Conservation (phyloP, 2,797 vertebrate genomes). For the Natrix natrix region DNA sequence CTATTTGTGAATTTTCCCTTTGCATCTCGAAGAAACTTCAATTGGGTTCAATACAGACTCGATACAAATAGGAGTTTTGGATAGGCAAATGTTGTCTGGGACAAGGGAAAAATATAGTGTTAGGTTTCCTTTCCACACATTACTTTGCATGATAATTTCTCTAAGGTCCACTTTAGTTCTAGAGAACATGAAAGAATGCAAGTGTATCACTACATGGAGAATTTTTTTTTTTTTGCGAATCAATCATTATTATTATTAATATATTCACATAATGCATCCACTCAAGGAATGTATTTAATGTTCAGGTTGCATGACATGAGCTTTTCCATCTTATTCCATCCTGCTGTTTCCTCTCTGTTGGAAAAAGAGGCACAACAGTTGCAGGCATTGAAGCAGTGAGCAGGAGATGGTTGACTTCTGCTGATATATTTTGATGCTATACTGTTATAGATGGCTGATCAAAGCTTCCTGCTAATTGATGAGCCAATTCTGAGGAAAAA, state of each 20-base stretch:
- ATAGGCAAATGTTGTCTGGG: neutral
- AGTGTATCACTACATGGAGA: neutral
- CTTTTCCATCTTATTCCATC: neutral
- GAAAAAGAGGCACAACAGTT: neutral
- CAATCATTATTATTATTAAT: neutral
- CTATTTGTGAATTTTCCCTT: neutral
- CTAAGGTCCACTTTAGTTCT: neutral
- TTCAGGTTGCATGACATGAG: neutral
- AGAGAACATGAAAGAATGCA: neutral
- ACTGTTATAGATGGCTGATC: neutral
- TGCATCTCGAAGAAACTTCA: neutral
- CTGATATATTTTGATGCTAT: neutral
- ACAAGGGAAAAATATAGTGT: neutral
- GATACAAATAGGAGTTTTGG: neutral
- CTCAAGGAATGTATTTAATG: neutral
- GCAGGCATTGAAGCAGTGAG: neutral
- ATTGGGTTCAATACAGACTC: neutral
- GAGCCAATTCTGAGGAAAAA: neutral
- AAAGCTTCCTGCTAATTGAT: neutral
- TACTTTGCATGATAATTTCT: neutral
- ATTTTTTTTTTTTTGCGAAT: neutral
- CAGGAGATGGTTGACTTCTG: neutral
- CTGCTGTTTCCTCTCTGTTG: neutral
- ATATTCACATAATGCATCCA: neutral
- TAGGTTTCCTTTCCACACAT: neutral